Evolutionary conservation across 2,888 invertebrate species (phyloP), one percentile per base, ranked within the genome.

Genomic region (Drosophila mercatorum): DNA sequence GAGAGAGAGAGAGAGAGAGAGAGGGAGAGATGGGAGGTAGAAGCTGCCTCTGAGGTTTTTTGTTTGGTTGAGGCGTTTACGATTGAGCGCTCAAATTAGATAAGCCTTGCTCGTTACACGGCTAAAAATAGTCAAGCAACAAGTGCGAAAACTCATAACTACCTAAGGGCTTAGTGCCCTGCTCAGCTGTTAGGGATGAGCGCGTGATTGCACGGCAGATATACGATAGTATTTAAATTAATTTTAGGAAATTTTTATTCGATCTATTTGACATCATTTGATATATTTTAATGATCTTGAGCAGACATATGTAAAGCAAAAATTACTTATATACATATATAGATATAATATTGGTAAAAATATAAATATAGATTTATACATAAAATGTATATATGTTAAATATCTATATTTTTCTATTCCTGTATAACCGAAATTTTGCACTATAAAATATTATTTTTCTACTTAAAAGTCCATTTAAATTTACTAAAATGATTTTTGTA

Each of bases 1-100:
- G 7, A 7, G 40, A 36, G 38, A 36, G 44, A 17, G 40, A 34
- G 26, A 10, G 17, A 2, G 31, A 2, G n/a, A 11, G 40, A 22
- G 26, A 26, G 14, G 11, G 41, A 14, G 44, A 34, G 34, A 17
- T 11, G 17, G 5, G n/a, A n/a, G 7, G 11, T 10, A 31, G 49
- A n/a, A 22, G 34, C 46, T 22, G 14, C 63, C 41, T 66, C 57
- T 56, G 40, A 11, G 41, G 47, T 49, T 51, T 68, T 63, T 59
- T 26, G 22, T 62, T 36, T 53, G 46, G 38, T 5, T 44, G 46
- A 31, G 17, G 38, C 66, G 8, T 41, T 61, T 17, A 26, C 49
- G 49, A 46, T 22, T 38, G 52, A 38, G 61, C 71, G 66, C 63
- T 68, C 67, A 79, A 83, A 79, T 68, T 77, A 79, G 81, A 83